Conservation (phyloP, 2,888 invertebrate genomes). For the Lycocerus yunnanus region DNA sequence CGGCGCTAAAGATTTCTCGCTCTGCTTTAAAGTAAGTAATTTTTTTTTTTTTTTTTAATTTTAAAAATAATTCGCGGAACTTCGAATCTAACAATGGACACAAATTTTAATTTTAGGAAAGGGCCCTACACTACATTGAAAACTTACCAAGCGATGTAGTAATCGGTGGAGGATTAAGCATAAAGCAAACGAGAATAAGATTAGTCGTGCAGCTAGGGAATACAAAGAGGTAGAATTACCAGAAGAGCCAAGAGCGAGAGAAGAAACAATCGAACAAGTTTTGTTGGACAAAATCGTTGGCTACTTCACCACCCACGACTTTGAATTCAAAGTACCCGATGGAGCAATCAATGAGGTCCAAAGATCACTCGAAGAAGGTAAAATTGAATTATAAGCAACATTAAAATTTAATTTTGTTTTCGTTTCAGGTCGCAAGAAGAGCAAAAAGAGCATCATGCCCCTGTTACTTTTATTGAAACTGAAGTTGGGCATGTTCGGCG, state of each 20-base stretch:
- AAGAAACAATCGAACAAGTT: slow-evolving; percentile 69
- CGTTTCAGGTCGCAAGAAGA: slow-evolving; percentile 74
- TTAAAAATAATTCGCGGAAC: not conserved
- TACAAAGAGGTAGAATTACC: slow-evolving; percentile 61
- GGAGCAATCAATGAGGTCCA: slow-evolving; percentile 74
- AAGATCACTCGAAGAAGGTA: slow-evolving; percentile 81
- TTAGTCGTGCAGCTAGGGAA: slow-evolving; percentile 41
- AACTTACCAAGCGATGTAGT: slow-evolving; percentile 63
- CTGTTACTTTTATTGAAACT: slow-evolving; percentile 77
- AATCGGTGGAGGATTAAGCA: slow-evolving; percentile 66
- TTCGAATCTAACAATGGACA: not conserved
- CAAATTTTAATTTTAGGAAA: slow-evolving; percentile 62
- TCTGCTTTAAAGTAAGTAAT: slow-evolving; percentile 71
- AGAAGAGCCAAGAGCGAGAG: slow-evolving; percentile 72
- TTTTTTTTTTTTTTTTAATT: not conserved
- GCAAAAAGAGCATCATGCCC: slow-evolving; percentile 76
- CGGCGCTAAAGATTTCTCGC: slow-evolving; percentile 67
- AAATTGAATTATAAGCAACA: not conserved
- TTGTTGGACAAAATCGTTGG: slow-evolving; percentile 75
- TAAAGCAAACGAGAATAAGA: slow-evolving; percentile 55
- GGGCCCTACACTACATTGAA: slow-evolving; percentile 72
- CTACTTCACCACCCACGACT: slow-evolving; percentile 76
- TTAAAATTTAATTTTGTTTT: not conserved
- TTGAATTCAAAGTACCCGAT: slow-evolving; percentile 81
- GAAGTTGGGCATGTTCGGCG: slow-evolving; percentile 79